Evolutionary conservation across 2,113 vertebrate genomes (phyloP), one percentile per base, ranked within the genome.

Genomic region (Sterna hirundo): DNA sequence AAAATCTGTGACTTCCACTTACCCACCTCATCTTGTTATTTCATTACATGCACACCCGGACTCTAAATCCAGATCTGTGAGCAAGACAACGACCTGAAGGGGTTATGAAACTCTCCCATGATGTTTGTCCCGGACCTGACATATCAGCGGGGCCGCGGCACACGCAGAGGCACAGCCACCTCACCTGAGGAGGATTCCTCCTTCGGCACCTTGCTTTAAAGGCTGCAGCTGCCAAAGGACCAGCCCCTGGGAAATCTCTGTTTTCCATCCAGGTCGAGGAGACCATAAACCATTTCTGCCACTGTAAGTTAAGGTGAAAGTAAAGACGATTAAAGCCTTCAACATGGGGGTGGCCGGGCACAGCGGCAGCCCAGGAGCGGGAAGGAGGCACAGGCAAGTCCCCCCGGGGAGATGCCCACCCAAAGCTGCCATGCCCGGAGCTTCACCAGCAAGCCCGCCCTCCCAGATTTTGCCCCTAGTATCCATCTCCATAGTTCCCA

Each of bases 321-420:
- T 26, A 36, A 34, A 75, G 27, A 14, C 0, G 0, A n/a, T 46
- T 25, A 3, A 52, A n/a, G 10, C 21, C 21, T 2, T 52, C 15
- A 9, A 26, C 52, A 3, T 2, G 20, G 4, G 7, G 1, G 8
- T 15, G 29, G 8, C 6, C 0, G 0, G 52, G 23, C n/a, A 26
- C 42, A 79, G 44, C 13, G 55, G 46, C 66, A 51, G 27, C 19
- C 49, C 57, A 16, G 51, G 29, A 82, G 61, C 4, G 3, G 22
- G 40, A 27, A 57, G 32, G 21, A 79, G 10, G 6, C 18, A 60
- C 9, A 17, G 2, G 4, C 42, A 47, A 1, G 2, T 58, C n/a
- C 9, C 9, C 0, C 0, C 5, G 6, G 27, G 32, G 11, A 38
- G 23, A 32, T 5, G 7, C 4, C 19, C 40, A 21, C 20, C 11